Evolutionary conservation across 2,113 vertebrate species (phyloP), one percentile per base, ranked within the genome.

Genomic region (Paramisgurnus dabryanus): DNA sequence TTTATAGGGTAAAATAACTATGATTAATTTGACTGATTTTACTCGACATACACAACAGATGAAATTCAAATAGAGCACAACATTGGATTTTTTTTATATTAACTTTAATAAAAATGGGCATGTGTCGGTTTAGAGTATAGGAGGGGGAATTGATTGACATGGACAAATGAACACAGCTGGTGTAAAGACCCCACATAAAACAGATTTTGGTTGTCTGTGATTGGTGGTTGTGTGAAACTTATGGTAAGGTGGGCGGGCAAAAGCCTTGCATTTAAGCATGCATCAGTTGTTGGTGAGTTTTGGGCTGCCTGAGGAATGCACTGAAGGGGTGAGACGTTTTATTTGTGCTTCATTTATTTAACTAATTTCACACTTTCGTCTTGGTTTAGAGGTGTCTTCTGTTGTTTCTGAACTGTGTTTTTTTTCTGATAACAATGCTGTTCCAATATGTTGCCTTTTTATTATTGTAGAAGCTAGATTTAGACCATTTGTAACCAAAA

Each of bases 161-260:
- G 73, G 87, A 81, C 91, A 92, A 86, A 90, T 90, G 89, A 85
- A 69, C 82, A 88, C 90, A 90, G 91, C 84, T 93, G 91, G 83
- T 77, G 76, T 79, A 45, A 70, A 55, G 40, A 39, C 65, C 75
- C 18, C 72, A 17, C 40, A 34, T 6, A 68, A 73, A 27, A 74
- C 57, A 53, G 76, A 41, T 45, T 22, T 80, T 85, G 43, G 58
- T 80, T 80, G 67, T 79, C 76, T 87, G 67, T 82, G 88, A 93
- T 93, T 93, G 92, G 93, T 87, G 66, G 85, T 71, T 80, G 72
- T 84, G 81, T 68, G 55, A 76, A 53, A 57, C 73, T 86, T 87
- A 81, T 88, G 89, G 81, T 69, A 82, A 8, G 7, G 86, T 85
- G 90, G 90, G 91, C 88, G 88, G 89, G 87, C 63, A 71, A 78